Percentiles rank a stretch among this genome's conserved stretches.
Conservation (phyloP, 2,113 vertebrate species). For the Suncus etruscus region DNA sequence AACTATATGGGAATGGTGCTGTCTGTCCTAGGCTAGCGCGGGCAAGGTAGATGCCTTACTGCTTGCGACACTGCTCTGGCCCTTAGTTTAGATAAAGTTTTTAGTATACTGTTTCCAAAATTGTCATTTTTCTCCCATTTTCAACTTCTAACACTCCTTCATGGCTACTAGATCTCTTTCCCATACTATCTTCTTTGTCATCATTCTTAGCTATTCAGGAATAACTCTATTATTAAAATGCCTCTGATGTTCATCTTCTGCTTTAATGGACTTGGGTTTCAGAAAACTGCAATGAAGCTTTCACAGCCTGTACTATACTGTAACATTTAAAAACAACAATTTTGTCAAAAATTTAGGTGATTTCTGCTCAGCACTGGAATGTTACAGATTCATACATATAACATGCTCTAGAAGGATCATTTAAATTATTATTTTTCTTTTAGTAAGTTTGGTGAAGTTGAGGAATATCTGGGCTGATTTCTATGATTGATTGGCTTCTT, state of each 20-base stretch:
- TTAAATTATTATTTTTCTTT: not conserved
- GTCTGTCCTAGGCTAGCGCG: too few relatives aligned
- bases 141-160: not conserved
- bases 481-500: not conserved
- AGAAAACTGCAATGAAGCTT: not conserved
- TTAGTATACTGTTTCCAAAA: too few relatives aligned
- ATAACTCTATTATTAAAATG: not conserved
- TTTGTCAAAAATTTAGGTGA: not conserved
- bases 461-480: not conserved
- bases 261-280: not conserved
- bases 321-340: not conserved
- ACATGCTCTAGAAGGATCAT: not conserved
- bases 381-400: not conserved
- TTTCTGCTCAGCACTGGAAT: not conserved
- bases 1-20: too few relatives aligned
- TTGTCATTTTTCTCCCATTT: not conserved
- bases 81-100: too few relatives aligned
- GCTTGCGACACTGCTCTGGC: too few relatives aligned
- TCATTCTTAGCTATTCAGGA: not conserved
- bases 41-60: too few relatives aligned
- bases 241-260: not conserved
- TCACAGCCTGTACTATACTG: not conserved
- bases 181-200: not conserved
- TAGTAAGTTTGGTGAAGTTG: not conserved
- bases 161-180: not conserved